phyloP scores from a whole-genome alignment of 2,113 vertebrate genomes.

The Nycticebus coucang region DNA sequence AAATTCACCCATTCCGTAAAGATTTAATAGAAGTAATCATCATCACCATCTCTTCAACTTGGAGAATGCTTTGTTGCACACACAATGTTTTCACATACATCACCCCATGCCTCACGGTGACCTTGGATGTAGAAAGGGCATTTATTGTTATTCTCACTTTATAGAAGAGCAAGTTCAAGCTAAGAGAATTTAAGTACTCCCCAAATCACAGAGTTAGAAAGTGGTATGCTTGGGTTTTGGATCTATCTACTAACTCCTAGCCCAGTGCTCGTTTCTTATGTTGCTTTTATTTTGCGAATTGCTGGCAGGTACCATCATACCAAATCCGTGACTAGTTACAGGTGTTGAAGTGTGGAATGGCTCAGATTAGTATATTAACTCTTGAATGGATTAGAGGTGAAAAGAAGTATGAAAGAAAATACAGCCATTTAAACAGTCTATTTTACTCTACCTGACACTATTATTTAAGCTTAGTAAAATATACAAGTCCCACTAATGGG shows the following conservation, averaged over 20 bases:
- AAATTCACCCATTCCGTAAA: constrained; percentile 37
- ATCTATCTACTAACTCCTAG: not conserved
- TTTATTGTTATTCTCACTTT: not conserved
- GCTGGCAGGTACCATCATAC: not conserved
- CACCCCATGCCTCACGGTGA: not conserved
- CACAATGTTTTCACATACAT: not conserved
- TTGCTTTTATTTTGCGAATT: constrained; percentile 30
- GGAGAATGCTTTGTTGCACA: not conserved
- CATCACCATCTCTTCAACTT: not conserved
- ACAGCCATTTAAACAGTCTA: not conserved
- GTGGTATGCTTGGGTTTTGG: not conserved
- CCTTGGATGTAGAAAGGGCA: not conserved
- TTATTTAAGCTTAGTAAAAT: constrained; percentile 28
- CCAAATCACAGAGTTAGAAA: not conserved
- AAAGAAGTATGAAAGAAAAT: not conserved
- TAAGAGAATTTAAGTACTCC: not conserved
- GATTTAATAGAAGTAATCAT: constrained; percentile 5
- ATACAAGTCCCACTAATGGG: not conserved
- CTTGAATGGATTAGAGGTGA: not conserved
- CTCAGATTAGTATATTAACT: not conserved
- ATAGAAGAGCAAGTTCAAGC: not conserved
- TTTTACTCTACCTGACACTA: not conserved
- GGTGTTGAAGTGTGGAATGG: not conserved
- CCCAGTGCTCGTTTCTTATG: not conserved
- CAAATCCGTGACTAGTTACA: not conserved